These are phyloP conservation scores for Rhynchomys soricoides DNA, from an alignment of 2,113 vertebrate species.

Conservation along the genomic window DNA sequence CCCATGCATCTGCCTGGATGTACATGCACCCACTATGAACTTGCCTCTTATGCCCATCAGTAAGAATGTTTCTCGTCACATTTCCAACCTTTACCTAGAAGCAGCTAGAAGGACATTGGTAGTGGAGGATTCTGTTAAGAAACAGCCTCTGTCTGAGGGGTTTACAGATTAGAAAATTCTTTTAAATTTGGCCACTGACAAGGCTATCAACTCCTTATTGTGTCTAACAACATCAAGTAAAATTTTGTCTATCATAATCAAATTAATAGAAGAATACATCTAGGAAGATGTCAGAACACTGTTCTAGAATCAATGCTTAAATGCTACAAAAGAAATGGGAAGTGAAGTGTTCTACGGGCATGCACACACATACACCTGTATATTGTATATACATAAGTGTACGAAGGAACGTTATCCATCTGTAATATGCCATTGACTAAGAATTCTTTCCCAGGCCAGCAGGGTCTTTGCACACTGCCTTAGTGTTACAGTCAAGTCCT, in stretches of 20 bases:
- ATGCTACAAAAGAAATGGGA: neutral
- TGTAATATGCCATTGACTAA: neutral
- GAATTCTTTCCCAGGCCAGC: neutral
- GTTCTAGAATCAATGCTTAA: neutral
- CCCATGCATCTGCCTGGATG: too few relatives aligned
- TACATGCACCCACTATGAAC: fast-evolving
- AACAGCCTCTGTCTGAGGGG: neutral
- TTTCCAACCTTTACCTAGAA: neutral
- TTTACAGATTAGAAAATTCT: neutral
- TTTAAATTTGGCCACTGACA: neutral
- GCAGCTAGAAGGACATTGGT: neutral
- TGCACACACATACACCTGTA: neutral
- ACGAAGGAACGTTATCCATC: too few relatives aligned
- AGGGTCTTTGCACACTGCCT: neutral
- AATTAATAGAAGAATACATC: neutral
- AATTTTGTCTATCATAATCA: neutral
- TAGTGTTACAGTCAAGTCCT: neutral
- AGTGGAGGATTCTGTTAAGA: neutral
- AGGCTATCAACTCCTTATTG: neutral
- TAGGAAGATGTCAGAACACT: neutral
- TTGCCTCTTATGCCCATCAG: neutral
- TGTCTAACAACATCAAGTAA: neutral
- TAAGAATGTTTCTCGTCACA: neutral
- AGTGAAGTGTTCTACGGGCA: neutral
- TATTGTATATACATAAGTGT: too few relatives aligned